Conservation (phyloP, 2,113 vertebrate genomes). For the Coturnix japonica region DNA sequence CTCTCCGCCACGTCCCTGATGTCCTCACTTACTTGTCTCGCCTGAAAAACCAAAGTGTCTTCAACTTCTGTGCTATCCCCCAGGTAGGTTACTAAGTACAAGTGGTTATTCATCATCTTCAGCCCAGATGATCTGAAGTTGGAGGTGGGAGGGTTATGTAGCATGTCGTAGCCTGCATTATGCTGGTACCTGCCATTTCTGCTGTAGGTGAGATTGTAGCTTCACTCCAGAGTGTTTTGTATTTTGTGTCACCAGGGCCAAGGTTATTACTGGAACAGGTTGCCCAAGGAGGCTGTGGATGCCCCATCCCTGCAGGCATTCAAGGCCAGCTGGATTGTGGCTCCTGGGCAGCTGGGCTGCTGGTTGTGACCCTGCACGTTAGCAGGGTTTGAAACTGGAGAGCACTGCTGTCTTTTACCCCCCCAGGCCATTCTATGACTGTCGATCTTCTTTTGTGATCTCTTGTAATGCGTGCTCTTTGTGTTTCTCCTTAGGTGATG, state of each 20-base stretch:
- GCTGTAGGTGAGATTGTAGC: neutral
- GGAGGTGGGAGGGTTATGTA: neutral
- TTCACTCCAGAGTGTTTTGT: neutral
- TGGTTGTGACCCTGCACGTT: too few relatives aligned
- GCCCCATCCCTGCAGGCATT: too few relatives aligned
- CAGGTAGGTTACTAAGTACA: constrained; percentile 76
- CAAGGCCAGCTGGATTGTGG: too few relatives aligned
- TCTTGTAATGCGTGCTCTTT: neutral
- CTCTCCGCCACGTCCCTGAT: constrained; percentile 90
- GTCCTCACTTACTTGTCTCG: constrained; percentile 90
- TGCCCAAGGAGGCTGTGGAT: too few relatives aligned
- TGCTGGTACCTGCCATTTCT: rapidly evolving
- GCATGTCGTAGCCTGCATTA: rapidly evolving
- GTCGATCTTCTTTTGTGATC: neutral
- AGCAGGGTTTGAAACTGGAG: too few relatives aligned
- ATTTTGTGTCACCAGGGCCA: rapidly evolving
- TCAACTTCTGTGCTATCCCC: constrained; percentile 95
- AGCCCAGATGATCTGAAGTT: neutral
- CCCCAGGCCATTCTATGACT: too few relatives aligned
- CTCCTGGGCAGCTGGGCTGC: too few relatives aligned
- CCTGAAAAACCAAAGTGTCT: constrained; percentile 93
- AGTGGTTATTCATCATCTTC: neutral
- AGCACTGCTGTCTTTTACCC: too few relatives aligned
- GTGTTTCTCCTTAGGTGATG: constrained; percentile 87
- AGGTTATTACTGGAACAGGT: neutral